Evolutionary conservation across 1,140 invertebrate species (phyloP).

Genomic region (Oncopeltus fasciatus): DNA sequence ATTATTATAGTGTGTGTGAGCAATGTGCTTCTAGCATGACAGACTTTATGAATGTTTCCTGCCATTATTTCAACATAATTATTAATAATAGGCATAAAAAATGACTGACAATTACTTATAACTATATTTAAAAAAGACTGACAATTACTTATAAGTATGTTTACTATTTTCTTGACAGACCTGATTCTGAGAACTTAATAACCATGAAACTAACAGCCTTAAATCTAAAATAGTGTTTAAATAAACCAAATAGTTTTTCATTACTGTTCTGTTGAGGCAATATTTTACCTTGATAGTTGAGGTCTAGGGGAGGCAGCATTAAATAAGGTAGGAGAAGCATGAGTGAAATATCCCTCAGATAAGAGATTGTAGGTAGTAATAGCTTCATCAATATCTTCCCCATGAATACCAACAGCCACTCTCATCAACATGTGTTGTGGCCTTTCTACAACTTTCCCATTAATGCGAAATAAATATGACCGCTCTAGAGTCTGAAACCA

Average conservation of each 20-base stretch:
- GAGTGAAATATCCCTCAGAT: slow-evolving; percentile 93
- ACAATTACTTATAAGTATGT: too few species aligned
- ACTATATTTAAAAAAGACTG: too few species aligned
- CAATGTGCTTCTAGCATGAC: too few species aligned
- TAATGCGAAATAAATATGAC: slow-evolving; percentile 87
- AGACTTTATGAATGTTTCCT: too few species aligned
- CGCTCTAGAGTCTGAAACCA: slow-evolving; percentile 67
- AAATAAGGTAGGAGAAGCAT: slow-evolving; percentile 81
- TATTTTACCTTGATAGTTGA: slow-evolving; percentile 73
- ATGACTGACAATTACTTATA: too few species aligned
- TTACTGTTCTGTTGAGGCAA: neutral
- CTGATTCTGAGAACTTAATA: too few species aligned
- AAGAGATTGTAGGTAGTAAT: slow-evolving; percentile 95
- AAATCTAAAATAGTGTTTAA: neutral
- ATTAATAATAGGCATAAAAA: too few species aligned
- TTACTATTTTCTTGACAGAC: too few species aligned
- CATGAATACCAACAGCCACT: slow-evolving; percentile 92
- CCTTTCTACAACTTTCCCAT: slow-evolving; percentile 85
- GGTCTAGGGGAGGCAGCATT: slow-evolving; percentile 83
- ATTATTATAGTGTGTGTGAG: too few species aligned
- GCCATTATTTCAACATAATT: too few species aligned
- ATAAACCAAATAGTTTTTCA: neutral
- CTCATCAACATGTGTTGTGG: slow-evolving; percentile 99
- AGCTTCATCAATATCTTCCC: slow-evolving; percentile 78
- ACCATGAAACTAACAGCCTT: too few species aligned